Evolutionary conservation across 1,140 invertebrate genomes (phyloP).

Genomic region (Lepidostoma basale): DNA sequence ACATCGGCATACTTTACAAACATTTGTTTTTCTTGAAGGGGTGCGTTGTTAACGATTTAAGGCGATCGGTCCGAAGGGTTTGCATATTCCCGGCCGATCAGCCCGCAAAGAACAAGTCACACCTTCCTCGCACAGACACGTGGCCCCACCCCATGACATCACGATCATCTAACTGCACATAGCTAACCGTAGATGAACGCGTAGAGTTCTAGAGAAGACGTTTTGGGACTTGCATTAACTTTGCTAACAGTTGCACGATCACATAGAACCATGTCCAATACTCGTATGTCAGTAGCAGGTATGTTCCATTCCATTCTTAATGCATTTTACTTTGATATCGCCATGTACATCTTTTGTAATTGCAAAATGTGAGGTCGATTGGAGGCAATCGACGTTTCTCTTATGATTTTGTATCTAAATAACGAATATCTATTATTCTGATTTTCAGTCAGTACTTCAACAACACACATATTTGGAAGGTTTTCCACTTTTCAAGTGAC

Average conservation of each 20-base stretch:
- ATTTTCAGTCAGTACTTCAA: slow-evolving; percentile 14
- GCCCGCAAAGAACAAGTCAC: no score
- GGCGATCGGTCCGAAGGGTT: no score
- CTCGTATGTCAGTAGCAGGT: slow-evolving; percentile 26
- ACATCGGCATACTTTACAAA: no score
- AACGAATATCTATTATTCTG: slow-evolving; percentile 22
- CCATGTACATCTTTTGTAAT: slow-evolving; percentile 36
- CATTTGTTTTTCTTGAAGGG: no score
- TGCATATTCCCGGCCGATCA: no score
- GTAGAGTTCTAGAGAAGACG: slow-evolving; percentile 30
- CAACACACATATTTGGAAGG: neutral
- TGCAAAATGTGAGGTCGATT: slow-evolving; percentile 7
- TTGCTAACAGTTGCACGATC: slow-evolving; percentile 44
- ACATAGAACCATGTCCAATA: slow-evolving; percentile 37
- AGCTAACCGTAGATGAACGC: slow-evolving; percentile 41
- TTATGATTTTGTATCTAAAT: no score
- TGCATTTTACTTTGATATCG: slow-evolving; percentile 41
- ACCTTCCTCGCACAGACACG: no score
- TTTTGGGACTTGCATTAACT: slow-evolving; percentile 28
- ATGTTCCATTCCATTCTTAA: slow-evolving; percentile 33
- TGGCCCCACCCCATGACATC: no score
- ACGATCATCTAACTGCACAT: slow-evolving; percentile 44
- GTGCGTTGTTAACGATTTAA: no score
- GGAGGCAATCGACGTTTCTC: no score
- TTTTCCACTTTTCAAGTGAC: neutral